Conservation (phyloP, 2,888 invertebrate species). For the Oxystoma pomonae region DNA sequence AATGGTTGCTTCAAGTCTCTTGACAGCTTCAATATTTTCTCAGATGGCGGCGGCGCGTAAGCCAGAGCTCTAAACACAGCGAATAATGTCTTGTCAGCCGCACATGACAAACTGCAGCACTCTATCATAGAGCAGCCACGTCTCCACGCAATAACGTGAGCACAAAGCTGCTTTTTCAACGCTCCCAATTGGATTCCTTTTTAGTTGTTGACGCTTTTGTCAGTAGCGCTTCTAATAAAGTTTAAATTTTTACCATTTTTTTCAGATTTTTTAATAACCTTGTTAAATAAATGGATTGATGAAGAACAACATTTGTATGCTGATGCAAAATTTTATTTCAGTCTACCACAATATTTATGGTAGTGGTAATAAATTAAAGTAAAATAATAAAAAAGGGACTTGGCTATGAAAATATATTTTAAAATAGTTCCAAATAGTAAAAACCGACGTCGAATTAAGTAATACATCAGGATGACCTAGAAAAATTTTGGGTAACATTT, state of each 20-base stretch:
- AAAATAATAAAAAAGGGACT: no score
- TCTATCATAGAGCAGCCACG: constrained; percentile 9
- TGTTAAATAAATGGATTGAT: no score
- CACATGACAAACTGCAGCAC: constrained; percentile 12
- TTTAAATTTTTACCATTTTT: not conserved
- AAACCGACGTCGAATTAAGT: no score
- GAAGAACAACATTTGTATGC: no score
- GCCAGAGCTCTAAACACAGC: constrained; percentile 1
- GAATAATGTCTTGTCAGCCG: constrained; percentile 8
- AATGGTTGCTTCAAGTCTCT: not conserved
- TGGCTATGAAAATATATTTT: no score
- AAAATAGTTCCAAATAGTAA: no score
- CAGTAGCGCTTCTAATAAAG: not conserved
- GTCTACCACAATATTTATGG: no score
- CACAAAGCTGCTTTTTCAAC: constrained; percentile 3
- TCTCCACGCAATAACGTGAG: constrained; percentile 4
- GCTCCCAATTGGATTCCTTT: constrained; percentile 1
- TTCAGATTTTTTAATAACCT: no score
- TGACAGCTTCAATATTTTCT: not conserved
- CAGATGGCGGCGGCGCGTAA: not conserved
- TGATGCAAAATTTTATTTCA: no score
- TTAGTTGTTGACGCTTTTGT: not conserved
- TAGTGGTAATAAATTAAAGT: no score
- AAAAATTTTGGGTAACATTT: no score
- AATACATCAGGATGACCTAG: no score